Conservation (phyloP, 2,797 vertebrate species). For the Hypotaenidia okinawae region DNA sequence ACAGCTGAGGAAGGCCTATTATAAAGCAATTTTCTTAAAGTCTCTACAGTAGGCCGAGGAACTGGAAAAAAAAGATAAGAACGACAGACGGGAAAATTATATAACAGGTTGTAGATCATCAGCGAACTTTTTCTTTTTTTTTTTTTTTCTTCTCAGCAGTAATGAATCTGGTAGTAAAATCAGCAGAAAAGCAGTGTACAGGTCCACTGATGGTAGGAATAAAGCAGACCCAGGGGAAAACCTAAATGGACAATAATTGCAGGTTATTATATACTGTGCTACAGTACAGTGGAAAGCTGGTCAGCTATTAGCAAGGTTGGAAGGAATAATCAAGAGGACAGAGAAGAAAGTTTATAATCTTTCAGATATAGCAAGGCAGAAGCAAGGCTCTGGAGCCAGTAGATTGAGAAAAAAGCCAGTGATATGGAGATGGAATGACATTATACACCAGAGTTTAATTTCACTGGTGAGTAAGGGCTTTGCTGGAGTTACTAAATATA, state of each 20-base stretch:
- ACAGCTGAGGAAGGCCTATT: not conserved
- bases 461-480: not conserved
- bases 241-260: constrained; percentile 83
- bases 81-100: constrained; percentile 16
- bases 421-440: not conserved
- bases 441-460: not conserved
- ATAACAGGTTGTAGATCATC: constrained; percentile 50
- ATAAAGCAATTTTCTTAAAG: constrained; percentile 22
- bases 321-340: constrained; percentile 72
- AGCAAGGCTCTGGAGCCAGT: not conserved
- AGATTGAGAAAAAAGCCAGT: not conserved
- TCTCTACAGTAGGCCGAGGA: not conserved
- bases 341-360: constrained; percentile 54
- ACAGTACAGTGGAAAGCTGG: constrained; percentile 73
- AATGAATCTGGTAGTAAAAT: constrained; percentile 76
- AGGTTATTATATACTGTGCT: constrained; percentile 80
- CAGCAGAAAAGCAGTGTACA: constrained; percentile 62
- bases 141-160: constrained; percentile 42
- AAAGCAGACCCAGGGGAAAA: constrained; percentile 78
- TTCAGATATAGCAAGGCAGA: not conserved
- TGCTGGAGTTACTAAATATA: not conserved
- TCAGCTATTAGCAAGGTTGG: constrained; percentile 77
- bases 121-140: not conserved
- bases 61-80: not conserved
- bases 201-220: constrained; percentile 53